These are phyloP conservation scores for Tanypteryx hageni DNA, from an alignment of 2,888 invertebrate genomes.

Conservation along the genomic window DNA sequence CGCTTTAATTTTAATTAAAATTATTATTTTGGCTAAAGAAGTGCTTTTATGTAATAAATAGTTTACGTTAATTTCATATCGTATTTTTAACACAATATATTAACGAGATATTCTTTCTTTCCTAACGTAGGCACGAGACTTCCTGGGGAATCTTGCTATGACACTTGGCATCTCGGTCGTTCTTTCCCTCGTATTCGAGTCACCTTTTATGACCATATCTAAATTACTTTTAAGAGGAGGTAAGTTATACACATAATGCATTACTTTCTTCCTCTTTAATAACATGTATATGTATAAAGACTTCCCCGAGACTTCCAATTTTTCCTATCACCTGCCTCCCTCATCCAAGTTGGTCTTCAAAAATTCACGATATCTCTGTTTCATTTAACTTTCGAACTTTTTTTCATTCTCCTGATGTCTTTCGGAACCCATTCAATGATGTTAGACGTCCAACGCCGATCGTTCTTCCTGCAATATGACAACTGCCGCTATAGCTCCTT, in stretches of 20 bases:
- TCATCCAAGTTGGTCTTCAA: too few species aligned
- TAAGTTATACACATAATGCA: background rate
- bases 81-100: too few species aligned
- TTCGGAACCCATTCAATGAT: too few species aligned
- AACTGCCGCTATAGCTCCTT: too few species aligned
- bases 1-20: background rate
- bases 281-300: background rate
- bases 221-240: conserved; percentile 58
- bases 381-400: too few species aligned
- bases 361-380: too few species aligned
- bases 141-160: conserved; percentile 71
- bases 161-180: conserved; percentile 71
- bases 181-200: conserved; percentile 72
- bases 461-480: too few species aligned
- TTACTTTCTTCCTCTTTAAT: background rate
- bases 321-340: too few species aligned
- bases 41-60: background rate
- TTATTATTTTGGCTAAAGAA: background rate
- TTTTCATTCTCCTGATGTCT: too few species aligned
- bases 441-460: too few species aligned
- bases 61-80: background rate
- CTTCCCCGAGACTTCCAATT: too few species aligned
- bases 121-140: conserved; percentile 70
- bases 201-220: conserved; percentile 72
- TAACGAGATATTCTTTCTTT: background rate